Conservation (phyloP, 2,797 vertebrate genomes). For the Chaenodraco wilsoni region DNA sequence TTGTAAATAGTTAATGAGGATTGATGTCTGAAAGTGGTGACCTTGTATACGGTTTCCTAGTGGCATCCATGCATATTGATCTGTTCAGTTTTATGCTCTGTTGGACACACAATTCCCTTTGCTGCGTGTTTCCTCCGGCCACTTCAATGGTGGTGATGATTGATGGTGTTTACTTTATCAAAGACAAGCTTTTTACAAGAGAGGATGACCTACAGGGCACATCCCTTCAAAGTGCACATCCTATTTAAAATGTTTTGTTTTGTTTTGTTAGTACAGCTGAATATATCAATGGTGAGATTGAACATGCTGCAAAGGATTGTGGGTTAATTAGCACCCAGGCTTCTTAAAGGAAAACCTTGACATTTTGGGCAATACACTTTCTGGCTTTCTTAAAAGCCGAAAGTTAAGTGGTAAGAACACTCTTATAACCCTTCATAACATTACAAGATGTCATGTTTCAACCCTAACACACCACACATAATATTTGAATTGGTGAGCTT, state of each 20-base stretch:
- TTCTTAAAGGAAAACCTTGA: background rate
- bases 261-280: too few species aligned
- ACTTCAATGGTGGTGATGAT: conserved; percentile 46
- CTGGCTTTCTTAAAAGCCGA: background rate
- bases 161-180: conserved; percentile 34
- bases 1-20: conserved; percentile 87
- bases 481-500: background rate
- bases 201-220: background rate
- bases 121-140: conserved; percentile 28
- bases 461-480: background rate
- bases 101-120: conserved; percentile 65
- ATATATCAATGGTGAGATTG: too few species aligned
- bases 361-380: background rate
- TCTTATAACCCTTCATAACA: background rate
- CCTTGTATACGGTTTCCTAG: conserved; percentile 81
- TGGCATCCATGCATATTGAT: conserved; percentile 82
- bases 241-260: too few species aligned
- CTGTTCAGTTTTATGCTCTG: conserved; percentile 73
- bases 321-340: too few species aligned
- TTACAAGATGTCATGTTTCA: background rate
- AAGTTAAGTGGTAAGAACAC: background rate
- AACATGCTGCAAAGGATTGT: too few species aligned
- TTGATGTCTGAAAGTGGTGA: conserved; percentile 81
- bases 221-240: conserved; percentile 1
- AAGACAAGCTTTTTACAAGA: conserved; percentile 13